Base-by-base conservation (phyloP, 2,797 vertebrate species). In the Leuciscus waleckii region DNA sequence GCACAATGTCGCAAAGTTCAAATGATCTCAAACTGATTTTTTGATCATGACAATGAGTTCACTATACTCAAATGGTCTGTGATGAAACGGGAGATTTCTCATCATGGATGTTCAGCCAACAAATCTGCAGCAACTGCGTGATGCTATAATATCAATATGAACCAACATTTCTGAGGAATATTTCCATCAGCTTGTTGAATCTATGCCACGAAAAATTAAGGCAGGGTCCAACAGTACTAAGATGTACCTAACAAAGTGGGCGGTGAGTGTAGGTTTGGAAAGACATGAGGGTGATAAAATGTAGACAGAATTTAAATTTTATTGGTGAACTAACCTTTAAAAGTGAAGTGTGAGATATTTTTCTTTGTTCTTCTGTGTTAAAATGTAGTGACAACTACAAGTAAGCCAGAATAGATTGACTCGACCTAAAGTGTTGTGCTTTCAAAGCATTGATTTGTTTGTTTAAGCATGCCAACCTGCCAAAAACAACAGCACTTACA, bases 31-130 rank as follows among this genome's bases (percentile, higher is more conserved):
- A 3, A 32, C 26, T 74, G 71, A 13, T 65, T 65, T 63, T 13
- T 63, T 63, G 14, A 63, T 32, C 26, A 29, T 63, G 26, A 29
- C 13, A 32, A 63, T 29, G 26, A 65, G 14, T 32, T 65, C 2
- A 65, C 26, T 65, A 65, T 17, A 17, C 26, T 65, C 14, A 29
- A 63, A 26, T 58, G 23, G 23, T 10, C 23, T 89, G 86, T 89
- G 87, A 54, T 91, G 87, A 87, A 91, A 90, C 8, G 86, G 35
- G 35, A 35, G 35, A 92, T 81, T 87, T 90, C 2, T 0, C 88
- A 91, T 91, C 70, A 90, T 89, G 65, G 88, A 93, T 91, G 88
- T 91, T 86, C 87, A 92, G 87, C 91, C 43, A 81, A 93, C 86
- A 92, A 93, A 93, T 91, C 89, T 92, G 82, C 87, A 86, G 56